Evolutionary conservation across 2,888 invertebrate genomes (phyloP).

Genomic region (Reticulitermes lucifugus): DNA sequence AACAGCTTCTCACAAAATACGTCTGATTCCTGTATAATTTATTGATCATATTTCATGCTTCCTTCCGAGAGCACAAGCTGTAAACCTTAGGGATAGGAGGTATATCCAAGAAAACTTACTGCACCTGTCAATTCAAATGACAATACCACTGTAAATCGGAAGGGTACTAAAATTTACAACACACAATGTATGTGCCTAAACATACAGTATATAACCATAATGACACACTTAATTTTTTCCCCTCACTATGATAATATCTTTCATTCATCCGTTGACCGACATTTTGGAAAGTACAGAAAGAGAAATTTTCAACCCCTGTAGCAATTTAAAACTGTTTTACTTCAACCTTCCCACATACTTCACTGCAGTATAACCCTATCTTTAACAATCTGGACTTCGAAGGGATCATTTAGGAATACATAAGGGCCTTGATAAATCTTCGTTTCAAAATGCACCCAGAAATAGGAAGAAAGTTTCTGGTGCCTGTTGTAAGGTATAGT

Average conservation of each 20-base stretch:
- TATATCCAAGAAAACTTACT: background rate
- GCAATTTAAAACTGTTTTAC: background rate
- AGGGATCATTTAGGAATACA: background rate
- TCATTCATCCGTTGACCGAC: background rate
- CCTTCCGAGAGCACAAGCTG: background rate
- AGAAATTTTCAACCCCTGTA: background rate
- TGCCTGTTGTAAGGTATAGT: background rate
- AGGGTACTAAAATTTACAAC: background rate
- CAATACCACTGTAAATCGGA: background rate
- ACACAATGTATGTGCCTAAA: background rate
- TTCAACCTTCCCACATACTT: conserved; percentile 29
- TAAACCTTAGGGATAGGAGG: background rate
- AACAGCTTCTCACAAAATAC: background rate
- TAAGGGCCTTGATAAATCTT: background rate
- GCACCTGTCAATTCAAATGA: background rate
- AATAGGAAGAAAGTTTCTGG: background rate
- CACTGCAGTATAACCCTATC: background rate
- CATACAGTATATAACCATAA: conserved; percentile 8
- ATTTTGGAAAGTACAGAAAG: background rate
- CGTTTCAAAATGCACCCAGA: background rate
- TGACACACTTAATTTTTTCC: background rate
- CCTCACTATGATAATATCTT: background rate
- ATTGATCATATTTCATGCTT: background rate
- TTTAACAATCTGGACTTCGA: background rate
- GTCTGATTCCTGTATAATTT: background rate